Evolutionary conservation across 35 echinoderm and acorn worm species (phyloP).

Genomic region (Stichopus chloronotus): DNA sequence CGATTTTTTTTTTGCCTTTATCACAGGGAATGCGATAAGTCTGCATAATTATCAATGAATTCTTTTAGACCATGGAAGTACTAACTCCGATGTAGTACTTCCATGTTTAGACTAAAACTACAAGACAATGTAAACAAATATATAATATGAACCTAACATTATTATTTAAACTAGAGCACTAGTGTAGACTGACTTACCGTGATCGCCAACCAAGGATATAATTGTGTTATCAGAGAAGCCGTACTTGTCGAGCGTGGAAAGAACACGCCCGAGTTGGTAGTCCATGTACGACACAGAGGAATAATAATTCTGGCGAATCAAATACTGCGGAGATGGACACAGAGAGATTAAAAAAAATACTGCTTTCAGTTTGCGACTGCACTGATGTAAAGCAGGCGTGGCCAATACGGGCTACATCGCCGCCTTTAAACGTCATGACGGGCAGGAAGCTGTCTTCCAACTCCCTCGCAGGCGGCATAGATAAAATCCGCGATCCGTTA

Average conservation of each 20-base stretch:
- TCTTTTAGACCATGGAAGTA: too few relatives aligned
- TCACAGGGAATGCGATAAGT: too few relatives aligned
- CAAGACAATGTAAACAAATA: neutral
- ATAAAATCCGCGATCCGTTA: too few relatives aligned
- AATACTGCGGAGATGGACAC: constrained; percentile 41
- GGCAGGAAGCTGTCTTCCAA: too few relatives aligned
- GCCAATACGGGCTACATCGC: too few relatives aligned
- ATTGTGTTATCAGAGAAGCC: constrained; percentile 92
- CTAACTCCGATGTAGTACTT: too few relatives aligned
- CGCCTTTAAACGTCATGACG: too few relatives aligned
- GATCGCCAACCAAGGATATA: constrained; percentile 90
- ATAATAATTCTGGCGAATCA: constrained; percentile 91
- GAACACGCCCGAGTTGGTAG: constrained; percentile 75
- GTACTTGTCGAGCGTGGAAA: constrained; percentile 75
- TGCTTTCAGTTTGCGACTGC: neutral
- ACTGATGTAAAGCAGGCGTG: too few relatives aligned
- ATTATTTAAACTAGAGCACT: neutral
- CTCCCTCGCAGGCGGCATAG: too few relatives aligned
- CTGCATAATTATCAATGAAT: too few relatives aligned
- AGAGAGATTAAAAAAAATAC: neutral
- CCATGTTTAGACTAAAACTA: too few relatives aligned
- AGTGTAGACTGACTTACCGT: constrained; percentile 70
- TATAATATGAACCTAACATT: neutral
- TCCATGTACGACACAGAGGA: constrained; percentile 82
- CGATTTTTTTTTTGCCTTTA: too few relatives aligned